Evolutionary conservation across 2,888 invertebrate species (phyloP), one percentile per base, ranked within the genome.

Genomic region (Danaus chrysippus): DNA sequence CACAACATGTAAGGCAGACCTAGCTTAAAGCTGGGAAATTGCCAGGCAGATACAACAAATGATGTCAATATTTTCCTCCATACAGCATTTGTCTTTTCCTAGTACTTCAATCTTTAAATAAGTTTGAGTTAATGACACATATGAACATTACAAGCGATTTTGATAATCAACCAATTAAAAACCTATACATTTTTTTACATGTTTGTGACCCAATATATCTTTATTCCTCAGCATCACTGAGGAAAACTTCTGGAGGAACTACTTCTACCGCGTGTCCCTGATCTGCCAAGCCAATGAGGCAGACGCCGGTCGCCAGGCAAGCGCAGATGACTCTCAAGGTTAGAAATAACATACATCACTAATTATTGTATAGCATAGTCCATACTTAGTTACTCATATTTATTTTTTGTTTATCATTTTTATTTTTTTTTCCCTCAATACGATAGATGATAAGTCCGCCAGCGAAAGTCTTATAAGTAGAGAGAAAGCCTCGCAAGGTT

Each of bases 161-260:
- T n/a, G n/a, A n/a, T n/a, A n/a, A n/a, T n/a, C n/a, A n/a, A n/a
- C n/a, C n/a, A n/a, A n/a, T n/a, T n/a, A n/a, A n/a, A n/a, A n/a
- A n/a, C n/a, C n/a, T n/a, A n/a, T n/a, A n/a, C n/a, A n/a, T n/a
- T n/a, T n/a, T n/a, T n/a, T n/a, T 12, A 42, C 13, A 34, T 53
- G 52, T 8, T 13, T 17, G 17, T 49, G 10, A 17, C 8, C 17
- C 10, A 49, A 49, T n/a, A 3, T 10, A 10, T 17, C 11, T 10
- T 49, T 17, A 11, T 0, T 42, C 87, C 90, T 59, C 90, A 96
- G 97, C 76, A 96, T 98, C 86, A 96, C 95, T 78, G 99, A 99
- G 93, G 98, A 99, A 90, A 96, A 96, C 83, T 99, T 99, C 92
- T 99, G 99, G 99, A 94, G 98, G 83, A 99, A 99, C 93, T 99